phyloP scores from a whole-genome alignment of 2,888 invertebrate species.

The Lysandra bellargus region DNA sequence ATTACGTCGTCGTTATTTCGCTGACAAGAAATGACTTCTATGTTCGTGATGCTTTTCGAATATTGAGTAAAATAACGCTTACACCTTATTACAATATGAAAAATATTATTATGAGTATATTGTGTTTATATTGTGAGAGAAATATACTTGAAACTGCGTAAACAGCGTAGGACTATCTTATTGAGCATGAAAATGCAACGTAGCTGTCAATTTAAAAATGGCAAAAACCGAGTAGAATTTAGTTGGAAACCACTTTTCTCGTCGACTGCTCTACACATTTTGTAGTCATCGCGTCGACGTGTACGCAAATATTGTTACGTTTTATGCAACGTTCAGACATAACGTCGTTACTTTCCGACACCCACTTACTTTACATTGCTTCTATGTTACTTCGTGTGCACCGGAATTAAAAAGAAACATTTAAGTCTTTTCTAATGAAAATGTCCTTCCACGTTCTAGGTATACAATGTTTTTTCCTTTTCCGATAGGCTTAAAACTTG shows the following conservation, averaged over 20 bases:
- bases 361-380: slow-evolving; percentile 12
- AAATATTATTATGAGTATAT: not conserved
- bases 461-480: no score
- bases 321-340: slow-evolving; percentile 26
- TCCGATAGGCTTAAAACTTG: no score
- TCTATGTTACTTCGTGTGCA: not conserved
- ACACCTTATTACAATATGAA: not conserved
- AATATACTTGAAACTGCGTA: not conserved
- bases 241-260: not conserved
- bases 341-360: slow-evolving; percentile 18
- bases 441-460: no score
- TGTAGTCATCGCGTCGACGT: slow-evolving; percentile 30
- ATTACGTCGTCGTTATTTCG: slow-evolving; percentile 1
- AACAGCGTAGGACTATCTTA: not conserved
- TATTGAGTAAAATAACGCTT: not conserved
- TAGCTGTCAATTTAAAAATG: not conserved
- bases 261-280: slow-evolving; percentile 16
- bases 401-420: not conserved
- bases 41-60: not conserved
- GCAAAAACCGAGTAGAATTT: not conserved
- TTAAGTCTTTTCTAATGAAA: no score
- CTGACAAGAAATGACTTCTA: slow-evolving; percentile 16
- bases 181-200: not conserved
- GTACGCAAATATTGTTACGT: slow-evolving; percentile 31
- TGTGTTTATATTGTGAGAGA: not conserved